These are phyloP conservation scores for Drosophila neotestacea DNA, from an alignment of 2,888 invertebrate species.

Conservation along the genomic window DNA sequence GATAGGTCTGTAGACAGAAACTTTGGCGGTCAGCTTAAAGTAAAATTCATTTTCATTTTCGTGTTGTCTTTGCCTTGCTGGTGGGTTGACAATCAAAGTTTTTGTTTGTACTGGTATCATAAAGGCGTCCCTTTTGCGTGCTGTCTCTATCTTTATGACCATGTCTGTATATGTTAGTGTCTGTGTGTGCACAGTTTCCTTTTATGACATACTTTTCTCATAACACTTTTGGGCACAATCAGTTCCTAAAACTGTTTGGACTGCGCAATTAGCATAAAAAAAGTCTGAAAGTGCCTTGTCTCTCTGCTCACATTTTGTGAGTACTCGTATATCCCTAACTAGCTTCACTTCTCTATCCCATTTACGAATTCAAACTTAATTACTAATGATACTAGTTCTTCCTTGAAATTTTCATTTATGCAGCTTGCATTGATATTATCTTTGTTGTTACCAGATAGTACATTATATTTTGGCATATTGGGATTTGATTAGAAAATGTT, in stretches of 20 bases:
- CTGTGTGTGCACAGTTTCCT: conserved; percentile 28
- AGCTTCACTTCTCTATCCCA: neutral
- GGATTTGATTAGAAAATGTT: conserved; percentile 11
- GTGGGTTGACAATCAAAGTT: conserved; percentile 46
- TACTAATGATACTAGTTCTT: neutral
- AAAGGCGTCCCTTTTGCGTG: conserved; percentile 46
- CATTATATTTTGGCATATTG: neutral
- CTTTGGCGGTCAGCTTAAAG: conserved; percentile 26
- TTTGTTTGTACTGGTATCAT: conserved; percentile 35
- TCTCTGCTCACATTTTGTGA: neutral
- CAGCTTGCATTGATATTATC: no score
- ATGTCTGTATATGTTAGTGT: neutral
- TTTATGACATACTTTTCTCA: conserved; percentile 55
- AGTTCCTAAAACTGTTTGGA: conserved; percentile 28
- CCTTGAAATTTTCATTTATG: neutral
- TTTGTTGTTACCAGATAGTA: no score
- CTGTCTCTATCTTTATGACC: conserved; percentile 52
- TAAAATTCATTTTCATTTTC: conserved; percentile 9
- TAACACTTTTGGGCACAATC: conserved; percentile 44
- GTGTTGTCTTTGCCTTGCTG: neutral
- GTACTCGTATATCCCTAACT: neutral
- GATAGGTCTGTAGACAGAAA: conserved; percentile 8
- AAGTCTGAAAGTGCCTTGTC: neutral
- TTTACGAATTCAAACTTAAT: neutral
- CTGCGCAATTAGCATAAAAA: conserved; percentile 42